Evolutionary conservation across 1,140 invertebrate genomes (phyloP), one percentile per base, ranked within the genome.

Genomic region (Drosophila triauraria): DNA sequence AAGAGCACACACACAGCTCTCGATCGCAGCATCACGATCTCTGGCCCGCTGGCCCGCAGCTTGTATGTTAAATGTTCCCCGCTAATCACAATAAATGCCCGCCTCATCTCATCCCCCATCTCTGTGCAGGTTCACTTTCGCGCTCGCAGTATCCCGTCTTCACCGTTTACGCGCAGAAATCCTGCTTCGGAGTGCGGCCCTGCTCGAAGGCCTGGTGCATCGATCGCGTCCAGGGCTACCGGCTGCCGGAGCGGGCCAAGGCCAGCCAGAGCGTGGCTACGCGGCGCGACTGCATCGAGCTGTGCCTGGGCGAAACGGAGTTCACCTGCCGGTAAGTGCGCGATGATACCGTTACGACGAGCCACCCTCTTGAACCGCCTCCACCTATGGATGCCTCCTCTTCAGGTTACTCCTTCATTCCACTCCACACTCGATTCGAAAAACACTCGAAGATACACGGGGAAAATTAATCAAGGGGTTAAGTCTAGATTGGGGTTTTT

Each of bases 121-220:
- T 32, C 67, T 94, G 9, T 94, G 46, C 95, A 98, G 97, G 96
- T 91, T 96, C 97, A 23, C 93, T 98, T 86, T 97, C 96, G 42
- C 96, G 97, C 82, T 98, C 97, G 23, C 97, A 99, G 93, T 98
- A 98, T 93, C 98, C 98, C 32, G 98, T 99, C 65, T 98, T 98
- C 93, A 98, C 98, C 38, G 97, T 98, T 86, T 98, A 98, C 95
- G 97, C 97, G 56, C 97, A 98, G 94, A 98, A 98, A 94, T 97
- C 96, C 69, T 99, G 98, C 91, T 94, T 98, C 76, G 96, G 96
- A 42, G 96, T 97, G 77, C 96, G 96, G 81, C 97, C 97, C 59
- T 98, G 97, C 93, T 96, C 97, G 87, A 94, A 96, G 69, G 97
- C 97, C 38, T 98, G 98, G 98, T 97, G 97, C 93, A 98, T 98